Percentiles rank a stretch among this genome's conserved stretches.
Conservation (phyloP, 2,888 invertebrate species). For the Platynereis dumerilii region DNA sequence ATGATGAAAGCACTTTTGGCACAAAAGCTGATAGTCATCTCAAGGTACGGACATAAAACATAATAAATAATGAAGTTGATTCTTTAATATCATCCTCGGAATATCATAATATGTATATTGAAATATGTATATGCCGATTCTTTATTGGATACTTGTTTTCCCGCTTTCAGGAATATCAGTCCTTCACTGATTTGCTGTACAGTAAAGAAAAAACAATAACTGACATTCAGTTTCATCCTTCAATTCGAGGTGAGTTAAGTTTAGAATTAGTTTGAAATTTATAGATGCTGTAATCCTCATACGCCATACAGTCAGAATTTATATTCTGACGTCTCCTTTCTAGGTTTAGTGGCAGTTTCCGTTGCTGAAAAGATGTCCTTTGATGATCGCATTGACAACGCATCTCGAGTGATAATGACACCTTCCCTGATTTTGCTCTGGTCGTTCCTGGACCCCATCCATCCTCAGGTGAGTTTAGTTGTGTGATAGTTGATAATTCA, state of each 20-base stretch:
- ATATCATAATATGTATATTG: too few relatives aligned
- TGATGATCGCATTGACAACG: slow-evolving; percentile 61
- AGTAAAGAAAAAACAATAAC: slow-evolving; percentile 62
- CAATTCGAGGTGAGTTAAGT: slow-evolving; percentile 46
- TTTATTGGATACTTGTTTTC: too few relatives aligned
- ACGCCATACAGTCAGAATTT: background rate
- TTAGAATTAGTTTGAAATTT: too few relatives aligned
- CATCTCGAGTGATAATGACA: slow-evolving; percentile 58
- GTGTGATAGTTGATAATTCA: too few relatives aligned
- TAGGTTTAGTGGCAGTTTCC: slow-evolving; percentile 60
- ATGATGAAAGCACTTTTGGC: slow-evolving; percentile 56
- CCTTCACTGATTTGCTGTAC: slow-evolving; percentile 64
- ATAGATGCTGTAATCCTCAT: background rate
- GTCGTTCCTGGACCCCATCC: slow-evolving; percentile 64
- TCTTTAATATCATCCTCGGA: too few relatives aligned
- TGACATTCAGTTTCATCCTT: slow-evolving; percentile 63
- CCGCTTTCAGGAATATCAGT: slow-evolving; percentile 62
- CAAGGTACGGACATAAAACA: slow-evolving; percentile 56
- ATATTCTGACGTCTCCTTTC: background rate
- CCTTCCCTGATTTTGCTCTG: slow-evolving; percentile 63
- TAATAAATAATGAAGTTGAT: too few relatives aligned
- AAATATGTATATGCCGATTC: too few relatives aligned
- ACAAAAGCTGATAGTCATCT: slow-evolving; percentile 62
- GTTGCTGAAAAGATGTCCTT: slow-evolving; percentile 58
- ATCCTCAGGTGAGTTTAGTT: slow-evolving; percentile 62